Evolutionary conservation across 2,888 invertebrate species (phyloP), one percentile per base, ranked within the genome.

Genomic region (Pantelozetes paolii): DNA sequence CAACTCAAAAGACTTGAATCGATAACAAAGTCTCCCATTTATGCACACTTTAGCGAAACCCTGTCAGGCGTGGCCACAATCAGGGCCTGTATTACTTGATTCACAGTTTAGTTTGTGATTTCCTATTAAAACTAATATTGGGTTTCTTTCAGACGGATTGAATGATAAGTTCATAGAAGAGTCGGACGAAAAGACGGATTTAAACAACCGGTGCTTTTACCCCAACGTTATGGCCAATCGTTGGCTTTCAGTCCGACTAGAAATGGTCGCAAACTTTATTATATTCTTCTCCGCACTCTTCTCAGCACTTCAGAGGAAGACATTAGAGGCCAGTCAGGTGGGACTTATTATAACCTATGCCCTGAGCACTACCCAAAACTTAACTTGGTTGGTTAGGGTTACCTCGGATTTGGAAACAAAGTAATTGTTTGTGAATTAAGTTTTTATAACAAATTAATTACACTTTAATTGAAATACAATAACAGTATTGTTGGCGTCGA

Each of bases 231-330:
- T 77, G 11, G 77, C 78, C 13, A 78, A 76, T 72, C 80, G 84
- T 74, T 84, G 84, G 84, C 78, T 84, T 26, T 81, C 82, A 20
- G 80, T 84, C 30, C 79, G 83, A 15, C 78, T 84, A 67, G 85
- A 86, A 78, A 81, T 69, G 79, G 83, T 62, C 78, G 78, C 23
- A 78, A 78, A 8, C 78, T 88, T 79, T 87, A 86, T 81, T 85
- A 93, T 1, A 95, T 94, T 54, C 42, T 78, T 75, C 62, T 8
- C 75, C n/a, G 71, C 71, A 9, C 23, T 64, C 15, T 71, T 75
- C 50, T 40, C 71, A n/a, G 95, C 98, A 1, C 83, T 95, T 73
- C 88, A 87, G 74, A 86, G 89, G 75, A 87, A 90, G 73, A 86
- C 85, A 2, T 84, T 88, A 79, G 87, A 86, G 81, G 85, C 93